phyloP scores from a whole-genome alignment of 2,113 vertebrate species.

The Bos taurus region ARS-UCD2.0 NC_037332.1:99141501-99142000 shows the following conservation, averaged over 20 bases:
- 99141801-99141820: neutral
- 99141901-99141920: accelerated
- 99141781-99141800: neutral
- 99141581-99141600: neutral
- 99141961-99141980: neutral
- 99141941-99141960: neutral
- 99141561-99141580: neutral
- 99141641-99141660: neutral
- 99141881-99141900: accelerated
- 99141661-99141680: neutral
- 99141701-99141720: neutral
- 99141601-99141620: neutral
- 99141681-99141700: neutral
- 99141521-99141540: neutral
- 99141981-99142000: neutral
- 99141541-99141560: too few relatives aligned
- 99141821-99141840: neutral
- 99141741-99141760: neutral
- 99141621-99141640: neutral
- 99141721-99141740: neutral
- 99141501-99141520: neutral
- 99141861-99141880: neutral
- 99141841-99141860: neutral
- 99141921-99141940: neutral
- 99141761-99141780: neutral